These are phyloP conservation scores for Turdus rufiventris DNA, from an alignment of 2,113 vertebrate genomes.

Conservation along the genomic window DNA sequence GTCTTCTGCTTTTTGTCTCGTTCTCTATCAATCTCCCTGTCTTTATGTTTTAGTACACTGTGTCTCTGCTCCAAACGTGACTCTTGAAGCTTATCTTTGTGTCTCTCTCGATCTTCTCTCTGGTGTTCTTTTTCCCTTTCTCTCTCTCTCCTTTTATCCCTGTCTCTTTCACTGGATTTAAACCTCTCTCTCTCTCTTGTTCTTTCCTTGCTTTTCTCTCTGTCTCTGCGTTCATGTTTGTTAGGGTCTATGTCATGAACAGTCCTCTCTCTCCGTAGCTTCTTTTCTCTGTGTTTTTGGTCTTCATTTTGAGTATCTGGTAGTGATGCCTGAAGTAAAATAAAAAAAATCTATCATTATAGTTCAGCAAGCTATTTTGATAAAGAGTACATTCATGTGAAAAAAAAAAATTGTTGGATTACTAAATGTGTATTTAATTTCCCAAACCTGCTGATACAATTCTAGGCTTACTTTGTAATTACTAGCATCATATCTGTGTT, in stretches of 20 bases:
- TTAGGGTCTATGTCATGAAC: neutral
- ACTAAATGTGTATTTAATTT: neutral
- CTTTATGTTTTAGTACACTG: constrained; percentile 33
- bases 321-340: constrained; percentile 40
- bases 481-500: neutral
- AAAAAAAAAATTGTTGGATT: neutral
- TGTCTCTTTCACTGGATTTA: constrained; percentile 57
- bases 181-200: constrained; percentile 35
- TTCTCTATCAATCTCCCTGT: constrained; percentile 14
- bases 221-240: constrained; percentile 32
- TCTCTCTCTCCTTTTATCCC: constrained; percentile 53
- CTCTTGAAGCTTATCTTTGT: neutral
- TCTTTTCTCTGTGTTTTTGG: constrained; percentile 63
- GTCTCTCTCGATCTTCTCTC: neutral
- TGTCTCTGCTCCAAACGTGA: constrained; percentile 5
- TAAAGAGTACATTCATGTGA: neutral
- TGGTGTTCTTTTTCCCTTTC: neutral
- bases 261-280: constrained; percentile 25
- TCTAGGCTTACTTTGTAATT: neutral
- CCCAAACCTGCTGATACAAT: neutral
- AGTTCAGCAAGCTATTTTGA: neutral
- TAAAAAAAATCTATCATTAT: neutral
- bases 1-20: constrained; percentile 6
- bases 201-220: constrained; percentile 61
- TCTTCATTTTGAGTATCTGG: constrained; percentile 56